Conservation (phyloP, 2,888 invertebrate species). For the Ochropleura leucogaster region DNA sequence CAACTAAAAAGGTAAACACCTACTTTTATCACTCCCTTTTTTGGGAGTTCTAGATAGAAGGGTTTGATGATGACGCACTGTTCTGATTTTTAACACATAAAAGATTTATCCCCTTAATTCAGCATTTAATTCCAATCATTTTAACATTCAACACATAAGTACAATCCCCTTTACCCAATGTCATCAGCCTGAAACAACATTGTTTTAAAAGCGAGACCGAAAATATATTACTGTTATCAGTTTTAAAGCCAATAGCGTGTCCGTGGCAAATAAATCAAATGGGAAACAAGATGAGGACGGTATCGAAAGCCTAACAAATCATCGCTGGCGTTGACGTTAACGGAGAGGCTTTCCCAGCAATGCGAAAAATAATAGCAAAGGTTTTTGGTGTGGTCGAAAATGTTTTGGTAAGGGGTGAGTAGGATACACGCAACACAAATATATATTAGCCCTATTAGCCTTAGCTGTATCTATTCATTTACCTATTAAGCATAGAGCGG, state of each 20-base stretch:
- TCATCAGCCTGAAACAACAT: conserved; percentile 35
- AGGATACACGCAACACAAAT: conserved; percentile 10
- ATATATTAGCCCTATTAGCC: too few species aligned
- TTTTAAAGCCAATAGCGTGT: conserved; percentile 64
- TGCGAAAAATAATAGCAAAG: conserved; percentile 43
- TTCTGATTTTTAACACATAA: neutral
- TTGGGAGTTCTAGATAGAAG: neutral
- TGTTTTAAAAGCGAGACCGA: conserved; percentile 48
- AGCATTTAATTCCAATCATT: neutral
- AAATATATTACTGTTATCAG: conserved; percentile 57
- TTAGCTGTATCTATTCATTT: too few species aligned
- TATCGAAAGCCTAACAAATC: conserved; percentile 73
- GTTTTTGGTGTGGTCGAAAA: conserved; percentile 17
- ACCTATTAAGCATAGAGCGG: too few species aligned
- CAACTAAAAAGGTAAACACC: too few species aligned
- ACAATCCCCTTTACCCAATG: conserved; percentile 15
- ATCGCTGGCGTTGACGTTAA: conserved; percentile 63
- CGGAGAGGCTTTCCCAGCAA: conserved; percentile 44
- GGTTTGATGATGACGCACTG: too few species aligned
- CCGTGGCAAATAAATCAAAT: conserved; percentile 67
- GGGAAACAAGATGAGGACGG: conserved; percentile 67
- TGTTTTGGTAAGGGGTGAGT: neutral
- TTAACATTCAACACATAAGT: conserved; percentile 1
- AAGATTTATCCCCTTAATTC: neutral
- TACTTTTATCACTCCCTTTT: neutral